Evolutionary conservation across 2,797 vertebrate species (phyloP).

Genomic region (Heliangelus exortis): DNA sequence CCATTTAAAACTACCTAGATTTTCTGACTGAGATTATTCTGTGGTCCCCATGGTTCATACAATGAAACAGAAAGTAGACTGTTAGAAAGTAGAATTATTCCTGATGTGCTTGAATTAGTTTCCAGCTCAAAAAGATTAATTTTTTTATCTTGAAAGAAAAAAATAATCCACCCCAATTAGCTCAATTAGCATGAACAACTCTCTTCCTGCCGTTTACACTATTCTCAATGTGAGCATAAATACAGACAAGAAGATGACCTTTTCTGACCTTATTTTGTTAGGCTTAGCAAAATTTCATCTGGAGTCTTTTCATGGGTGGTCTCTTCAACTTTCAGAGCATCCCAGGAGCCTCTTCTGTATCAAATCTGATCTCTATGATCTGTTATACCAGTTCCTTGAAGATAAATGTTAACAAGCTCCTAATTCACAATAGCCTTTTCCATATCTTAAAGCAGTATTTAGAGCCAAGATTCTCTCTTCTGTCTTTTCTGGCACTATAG

Average conservation of each 20-base stretch:
- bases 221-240: neutral
- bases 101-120: neutral
- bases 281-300: neutral
- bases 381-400: neutral
- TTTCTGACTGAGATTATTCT: neutral
- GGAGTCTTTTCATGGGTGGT: neutral
- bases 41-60: neutral
- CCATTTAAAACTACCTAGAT: neutral
- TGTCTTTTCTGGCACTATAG: neutral
- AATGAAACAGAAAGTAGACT: neutral
- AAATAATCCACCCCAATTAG: neutral
- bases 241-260: neutral
- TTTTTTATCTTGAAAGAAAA: neutral
- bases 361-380: neutral
- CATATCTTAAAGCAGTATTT: neutral
- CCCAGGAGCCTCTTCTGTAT: neutral
- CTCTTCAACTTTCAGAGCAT: neutral
- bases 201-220: neutral
- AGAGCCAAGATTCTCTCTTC: neutral
- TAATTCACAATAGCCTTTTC: neutral
- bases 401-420: neutral
- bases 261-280: neutral
- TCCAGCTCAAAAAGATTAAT: neutral
- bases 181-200: neutral
- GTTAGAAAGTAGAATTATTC: too few species aligned